Conservation (phyloP, 2,888 invertebrate species). For the Ormyrus rosae region DNA sequence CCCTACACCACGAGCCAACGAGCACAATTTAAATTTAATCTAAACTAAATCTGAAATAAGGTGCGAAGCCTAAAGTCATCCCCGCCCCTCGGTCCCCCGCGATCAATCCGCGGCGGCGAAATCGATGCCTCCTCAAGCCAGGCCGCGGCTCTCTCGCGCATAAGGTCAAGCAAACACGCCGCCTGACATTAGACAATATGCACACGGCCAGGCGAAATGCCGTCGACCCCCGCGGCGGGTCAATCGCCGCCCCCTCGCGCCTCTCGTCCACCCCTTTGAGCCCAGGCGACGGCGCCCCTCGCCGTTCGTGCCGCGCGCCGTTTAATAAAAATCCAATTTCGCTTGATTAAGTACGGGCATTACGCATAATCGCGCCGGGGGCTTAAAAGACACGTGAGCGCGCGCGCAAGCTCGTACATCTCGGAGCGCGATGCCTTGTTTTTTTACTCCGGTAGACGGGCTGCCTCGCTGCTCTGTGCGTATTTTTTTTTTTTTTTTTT, state of each 20-base stretch:
- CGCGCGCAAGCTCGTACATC: background rate
- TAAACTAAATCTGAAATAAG: too few relatives aligned
- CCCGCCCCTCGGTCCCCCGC: too few relatives aligned
- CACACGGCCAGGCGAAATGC: slow-evolving; percentile 5
- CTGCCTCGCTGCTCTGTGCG: too few relatives aligned
- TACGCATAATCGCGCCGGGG: slow-evolving; percentile 40
- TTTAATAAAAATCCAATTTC: slow-evolving; percentile 56
- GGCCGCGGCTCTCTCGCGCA: background rate
- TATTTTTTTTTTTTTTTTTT: too few relatives aligned
- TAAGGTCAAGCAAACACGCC: slow-evolving; percentile 6
- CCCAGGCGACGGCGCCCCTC: background rate
- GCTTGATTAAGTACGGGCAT: slow-evolving; percentile 49
- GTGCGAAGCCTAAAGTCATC: too few relatives aligned
- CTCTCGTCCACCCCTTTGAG: background rate
- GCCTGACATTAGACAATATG: too few relatives aligned
- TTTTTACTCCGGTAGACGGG: background rate
- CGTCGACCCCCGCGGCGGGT: slow-evolving; percentile 19
- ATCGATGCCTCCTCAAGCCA: background rate
- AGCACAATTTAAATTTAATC: too few relatives aligned
- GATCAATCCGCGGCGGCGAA: background rate
- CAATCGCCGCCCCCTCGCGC: slow-evolving; percentile 6
- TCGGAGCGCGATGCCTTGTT: background rate
- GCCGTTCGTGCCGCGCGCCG: slow-evolving; percentile 37
- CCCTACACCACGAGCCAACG: too few relatives aligned
- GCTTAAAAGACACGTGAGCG: slow-evolving; percentile 14